These are phyloP conservation scores for Pyxicephalus adspersus DNA, from an alignment of 2,113 vertebrate genomes.

Conservation along the genomic window DNA sequence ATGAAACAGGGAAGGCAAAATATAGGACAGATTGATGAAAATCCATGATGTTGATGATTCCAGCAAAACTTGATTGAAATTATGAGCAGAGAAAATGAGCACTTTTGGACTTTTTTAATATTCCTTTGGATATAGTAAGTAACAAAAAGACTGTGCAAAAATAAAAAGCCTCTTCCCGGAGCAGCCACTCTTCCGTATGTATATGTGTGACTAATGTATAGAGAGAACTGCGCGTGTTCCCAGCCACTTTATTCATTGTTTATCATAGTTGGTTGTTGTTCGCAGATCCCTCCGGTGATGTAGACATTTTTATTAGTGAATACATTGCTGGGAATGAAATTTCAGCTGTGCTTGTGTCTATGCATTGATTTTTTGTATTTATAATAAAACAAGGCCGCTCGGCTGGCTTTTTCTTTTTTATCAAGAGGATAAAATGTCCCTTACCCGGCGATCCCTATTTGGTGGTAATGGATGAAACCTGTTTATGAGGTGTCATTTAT, in stretches of 20 bases:
- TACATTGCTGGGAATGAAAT: conserved; percentile 78
- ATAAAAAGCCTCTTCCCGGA: neutral
- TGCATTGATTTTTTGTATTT: conserved; percentile 89
- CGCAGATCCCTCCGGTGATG: conserved; percentile 74
- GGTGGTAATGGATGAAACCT: conserved; percentile 86
- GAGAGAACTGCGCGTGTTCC: conserved; percentile 52
- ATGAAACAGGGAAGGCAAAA: too few relatives aligned
- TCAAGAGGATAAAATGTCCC: conserved; percentile 85
- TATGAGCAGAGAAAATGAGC: too few relatives aligned
- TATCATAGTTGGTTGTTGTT: conserved; percentile 70
- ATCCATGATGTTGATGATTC: too few relatives aligned
- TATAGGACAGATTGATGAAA: too few relatives aligned
- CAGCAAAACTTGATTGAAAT: too few relatives aligned
- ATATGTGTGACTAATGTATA: conserved; percentile 61
- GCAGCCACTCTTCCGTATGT: conserved; percentile 60
- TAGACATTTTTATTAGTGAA: conserved; percentile 79
- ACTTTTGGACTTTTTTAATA: too few relatives aligned
- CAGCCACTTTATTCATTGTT: conserved; percentile 70
- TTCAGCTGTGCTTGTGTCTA: conserved; percentile 80
- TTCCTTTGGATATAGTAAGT: too few relatives aligned
- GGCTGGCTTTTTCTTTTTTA: conserved; percentile 82
- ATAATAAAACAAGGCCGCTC: conserved; percentile 77
- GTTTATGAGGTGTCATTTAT: conserved; percentile 90
- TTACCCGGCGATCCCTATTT: conserved; percentile 78
- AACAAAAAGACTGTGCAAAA: too few relatives aligned